phyloP scores from a whole-genome alignment of 2,888 invertebrate species.

The Charanyca ferruginea region DNA sequence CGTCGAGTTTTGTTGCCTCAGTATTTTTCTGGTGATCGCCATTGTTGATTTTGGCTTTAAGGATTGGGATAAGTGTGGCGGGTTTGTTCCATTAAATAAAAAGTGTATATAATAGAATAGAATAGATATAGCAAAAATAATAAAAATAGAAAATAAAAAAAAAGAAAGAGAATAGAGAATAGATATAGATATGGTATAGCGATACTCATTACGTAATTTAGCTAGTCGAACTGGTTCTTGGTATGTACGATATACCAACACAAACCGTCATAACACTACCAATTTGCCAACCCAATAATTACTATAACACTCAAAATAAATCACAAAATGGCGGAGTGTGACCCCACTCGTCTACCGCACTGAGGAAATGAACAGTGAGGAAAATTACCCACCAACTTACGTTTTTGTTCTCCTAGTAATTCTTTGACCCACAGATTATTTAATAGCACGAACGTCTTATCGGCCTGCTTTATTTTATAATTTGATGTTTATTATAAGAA shows the following conservation, averaged over 20 bases:
- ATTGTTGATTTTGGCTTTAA: too few species aligned
- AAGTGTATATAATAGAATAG: too few species aligned
- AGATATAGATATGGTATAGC: too few species aligned
- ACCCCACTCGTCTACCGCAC: conserved; percentile 55
- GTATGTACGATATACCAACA: conserved; percentile 3
- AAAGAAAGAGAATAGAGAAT: too few species aligned
- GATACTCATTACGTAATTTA: too few species aligned
- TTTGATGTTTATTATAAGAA: conserved; percentile 65
- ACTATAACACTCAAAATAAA: conserved; percentile 48
- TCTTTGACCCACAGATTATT: conserved; percentile 64
- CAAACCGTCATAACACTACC: not conserved
- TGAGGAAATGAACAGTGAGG: conserved; percentile 78
- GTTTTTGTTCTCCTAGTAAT: conserved; percentile 68
- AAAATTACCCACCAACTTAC: conserved; percentile 74
- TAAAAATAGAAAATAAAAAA: too few species aligned
- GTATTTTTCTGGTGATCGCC: too few species aligned
- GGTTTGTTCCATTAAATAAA: too few species aligned
- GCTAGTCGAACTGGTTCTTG: not conserved
- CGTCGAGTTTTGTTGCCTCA: too few species aligned
- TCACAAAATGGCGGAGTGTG: conserved; percentile 58
- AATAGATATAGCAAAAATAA: too few species aligned
- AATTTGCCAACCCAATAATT: conserved; percentile 36
- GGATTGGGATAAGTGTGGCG: too few species aligned
- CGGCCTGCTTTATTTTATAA: conserved; percentile 69
- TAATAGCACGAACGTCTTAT: conserved; percentile 69